phyloP scores from a whole-genome alignment of 2,113 vertebrate genomes.

The Raja brachyura region DNA sequence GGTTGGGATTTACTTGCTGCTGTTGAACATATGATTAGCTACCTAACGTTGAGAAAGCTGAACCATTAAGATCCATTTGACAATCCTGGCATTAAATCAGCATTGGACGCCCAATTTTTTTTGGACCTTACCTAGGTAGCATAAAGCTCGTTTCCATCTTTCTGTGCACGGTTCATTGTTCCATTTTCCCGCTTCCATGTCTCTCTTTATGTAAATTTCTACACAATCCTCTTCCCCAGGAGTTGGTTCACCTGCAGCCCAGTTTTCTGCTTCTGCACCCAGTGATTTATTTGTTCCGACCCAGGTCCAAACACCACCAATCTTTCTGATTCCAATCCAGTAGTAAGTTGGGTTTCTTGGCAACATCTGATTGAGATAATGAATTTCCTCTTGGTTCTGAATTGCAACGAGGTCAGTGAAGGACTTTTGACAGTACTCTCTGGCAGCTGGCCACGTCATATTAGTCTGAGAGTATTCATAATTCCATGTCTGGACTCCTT shows the following conservation, averaged over 20 bases:
- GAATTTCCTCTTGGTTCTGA: constrained; percentile 79
- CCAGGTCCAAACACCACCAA: constrained; percentile 73
- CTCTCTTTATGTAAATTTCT: constrained; percentile 83
- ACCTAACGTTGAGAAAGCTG: too few relatives aligned
- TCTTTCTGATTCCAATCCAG: constrained; percentile 91
- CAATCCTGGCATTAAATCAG: too few relatives aligned
- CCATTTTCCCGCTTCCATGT: constrained; percentile 62
- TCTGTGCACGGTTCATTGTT: constrained; percentile 73
- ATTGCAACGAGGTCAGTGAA: constrained; percentile 89
- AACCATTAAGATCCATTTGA: too few relatives aligned
- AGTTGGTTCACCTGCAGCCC: constrained; percentile 76
- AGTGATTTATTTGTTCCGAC: constrained; percentile 75
- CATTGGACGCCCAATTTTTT: too few relatives aligned
- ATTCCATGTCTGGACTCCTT: constrained; percentile 66
- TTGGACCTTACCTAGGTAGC: constrained; percentile 68
- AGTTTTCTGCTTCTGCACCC: constrained; percentile 71
- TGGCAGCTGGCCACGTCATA: constrained; percentile 63
- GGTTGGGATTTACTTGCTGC: too few relatives aligned
- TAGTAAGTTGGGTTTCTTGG: constrained; percentile 61
- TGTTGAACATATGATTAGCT: too few relatives aligned
- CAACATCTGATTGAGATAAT: constrained; percentile 63
- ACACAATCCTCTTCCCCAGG: constrained; percentile 82
- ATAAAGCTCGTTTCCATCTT: constrained; percentile 66
- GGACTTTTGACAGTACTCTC: constrained; percentile 60
- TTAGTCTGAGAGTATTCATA: constrained; percentile 56